A percentile compares a stretch with the other conserved stretches of the same genome.
phyloP scores from a whole-genome alignment of 2,888 invertebrate genomes.

The Nematopogon swammerdamellus region DNA sequence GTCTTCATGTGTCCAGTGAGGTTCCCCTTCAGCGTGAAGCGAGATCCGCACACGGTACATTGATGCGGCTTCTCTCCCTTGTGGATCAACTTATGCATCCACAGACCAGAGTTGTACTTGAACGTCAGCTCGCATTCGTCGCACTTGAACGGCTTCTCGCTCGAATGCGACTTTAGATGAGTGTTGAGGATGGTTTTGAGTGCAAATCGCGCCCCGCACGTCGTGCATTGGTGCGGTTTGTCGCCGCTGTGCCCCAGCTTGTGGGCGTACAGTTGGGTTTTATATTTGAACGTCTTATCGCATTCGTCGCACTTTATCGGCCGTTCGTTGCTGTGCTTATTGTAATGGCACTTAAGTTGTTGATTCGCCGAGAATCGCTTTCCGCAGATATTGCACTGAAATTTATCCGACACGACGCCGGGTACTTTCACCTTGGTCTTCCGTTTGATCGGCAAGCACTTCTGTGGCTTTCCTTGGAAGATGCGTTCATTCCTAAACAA shows the following conservation, averaged over 20 bases:
- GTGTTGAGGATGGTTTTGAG: background rate
- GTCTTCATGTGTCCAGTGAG: conserved; percentile 30
- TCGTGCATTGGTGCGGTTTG: background rate
- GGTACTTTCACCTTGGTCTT: background rate
- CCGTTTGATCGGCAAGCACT: background rate
- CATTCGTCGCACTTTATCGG: background rate
- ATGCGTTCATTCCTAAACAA: background rate
- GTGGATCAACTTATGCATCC: background rate
- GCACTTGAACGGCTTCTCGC: background rate
- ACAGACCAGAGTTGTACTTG: background rate
- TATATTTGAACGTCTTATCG: background rate
- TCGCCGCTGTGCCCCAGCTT: background rate
- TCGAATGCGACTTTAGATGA: background rate
- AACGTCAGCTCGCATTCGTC: background rate
- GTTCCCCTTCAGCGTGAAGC: conserved; percentile 36
- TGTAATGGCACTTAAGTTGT: background rate
- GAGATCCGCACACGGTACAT: conserved; percentile 25
- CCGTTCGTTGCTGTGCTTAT: background rate
- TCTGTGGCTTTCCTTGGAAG: background rate
- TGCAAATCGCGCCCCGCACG: background rate
- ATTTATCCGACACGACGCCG: background rate
- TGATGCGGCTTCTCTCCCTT: conserved; percentile 13
- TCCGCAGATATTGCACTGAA: background rate
- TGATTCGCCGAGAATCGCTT: background rate
- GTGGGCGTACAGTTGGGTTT: background rate